Conservation (phyloP, 2,113 vertebrate genomes). For the Tachycineta bicolor region DNA sequence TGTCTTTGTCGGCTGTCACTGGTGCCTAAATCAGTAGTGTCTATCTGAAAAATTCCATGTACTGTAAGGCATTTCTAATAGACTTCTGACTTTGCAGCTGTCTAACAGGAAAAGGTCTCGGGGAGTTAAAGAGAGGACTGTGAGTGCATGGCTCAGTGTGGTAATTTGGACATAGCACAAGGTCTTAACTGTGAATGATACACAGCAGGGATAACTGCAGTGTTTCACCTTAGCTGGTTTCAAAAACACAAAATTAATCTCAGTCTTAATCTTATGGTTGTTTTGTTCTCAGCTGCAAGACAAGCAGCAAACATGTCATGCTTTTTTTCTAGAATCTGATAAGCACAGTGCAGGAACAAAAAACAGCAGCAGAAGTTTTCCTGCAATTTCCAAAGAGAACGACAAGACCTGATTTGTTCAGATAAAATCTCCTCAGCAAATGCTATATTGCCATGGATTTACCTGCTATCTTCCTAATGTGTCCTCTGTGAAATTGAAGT, state of each 20-base stretch:
- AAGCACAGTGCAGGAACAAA: background rate
- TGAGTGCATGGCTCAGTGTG: background rate
- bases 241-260: conserved; percentile 24
- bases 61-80: background rate
- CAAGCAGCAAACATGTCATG: background rate
- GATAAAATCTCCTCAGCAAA: background rate
- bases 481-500: background rate
- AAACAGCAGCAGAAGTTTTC: background rate
- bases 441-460: background rate
- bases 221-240: background rate
- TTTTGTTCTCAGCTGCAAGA: conserved; percentile 9
- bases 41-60: background rate
- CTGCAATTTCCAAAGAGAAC: background rate
- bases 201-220: background rate
- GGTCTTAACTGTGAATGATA: background rate
- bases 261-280: background rate
- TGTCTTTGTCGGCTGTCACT: background rate
- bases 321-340: conserved; percentile 48
- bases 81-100: background rate
- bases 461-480: background rate
- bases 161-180: background rate
- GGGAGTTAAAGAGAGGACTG: background rate
- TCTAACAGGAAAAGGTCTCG: background rate
- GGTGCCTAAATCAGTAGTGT: background rate
- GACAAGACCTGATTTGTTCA: background rate